Base-by-base conservation (phyloP, 2,113 vertebrate genomes). In the Serinus canaria region DNA sequence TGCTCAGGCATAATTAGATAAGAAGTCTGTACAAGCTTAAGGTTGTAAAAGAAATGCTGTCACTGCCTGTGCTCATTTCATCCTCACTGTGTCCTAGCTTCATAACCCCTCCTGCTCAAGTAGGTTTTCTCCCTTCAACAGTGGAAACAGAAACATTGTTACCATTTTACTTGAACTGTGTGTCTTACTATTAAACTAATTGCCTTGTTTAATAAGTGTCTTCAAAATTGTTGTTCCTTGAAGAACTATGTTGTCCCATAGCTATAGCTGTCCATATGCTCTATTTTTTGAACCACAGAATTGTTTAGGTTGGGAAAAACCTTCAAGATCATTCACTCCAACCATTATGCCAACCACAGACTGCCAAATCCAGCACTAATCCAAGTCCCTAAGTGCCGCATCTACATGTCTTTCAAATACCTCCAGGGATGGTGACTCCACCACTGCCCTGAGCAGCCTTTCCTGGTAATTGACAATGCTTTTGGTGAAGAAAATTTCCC, bases 11-110 rank as follows among this genome's bases (percentile, higher is more conserved):
- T 90, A 88, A 77, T 92, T 82, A 75, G 47, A 11, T 92, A 50
- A 77, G 58, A 85, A 92, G n/a, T 59, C 69, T 92, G 39, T 76
- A 75, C 18, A 82, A 89, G 33, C 44, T 62, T 78, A 83, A 53
- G 28, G 43, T 62, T 93, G 50, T 83, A 90, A 72, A 83, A 72
- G 31, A 73, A 55, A 47, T 81, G 30, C 31, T 74, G 5, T 73
- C 33, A 39, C 15, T 81, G 23, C 11, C 28, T 80, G 3, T 79
- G 46, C 46, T 76, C 6, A 0, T 82, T 44, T 49, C 28, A 66
- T 39, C 16, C 35, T 80, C 21, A 33, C 72, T 25, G 18, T 56
- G 22, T 39, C n/a, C 22, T 80, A 60, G 23, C n/a, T 85, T 82
- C 52, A 3, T 55, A 53, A 4, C 10, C 3, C 24, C 13, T 81